Evolutionary conservation across 2,888 invertebrate genomes (phyloP), one percentile per base, ranked within the genome.

Genomic region (Arctia plantaginis): DNA sequence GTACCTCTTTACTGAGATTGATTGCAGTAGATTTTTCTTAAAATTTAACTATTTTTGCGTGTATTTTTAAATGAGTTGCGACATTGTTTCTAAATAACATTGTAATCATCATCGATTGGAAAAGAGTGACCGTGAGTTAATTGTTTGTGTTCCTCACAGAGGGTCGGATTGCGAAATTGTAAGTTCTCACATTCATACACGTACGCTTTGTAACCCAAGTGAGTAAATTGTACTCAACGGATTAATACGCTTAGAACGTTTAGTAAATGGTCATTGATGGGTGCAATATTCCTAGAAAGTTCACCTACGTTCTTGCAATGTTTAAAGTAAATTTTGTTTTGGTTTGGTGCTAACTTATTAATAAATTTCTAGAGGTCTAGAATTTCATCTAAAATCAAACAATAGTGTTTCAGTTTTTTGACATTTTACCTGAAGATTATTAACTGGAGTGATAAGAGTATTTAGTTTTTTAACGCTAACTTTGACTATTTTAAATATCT

Each of bases 51-150:
- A 62, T 62, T 62, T 62, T 15, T 30, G 15, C 18, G 30, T 62
- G 6, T 62, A 44, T 70, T 47, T 64, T 20, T 18, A 27, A 35
- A 72, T 62, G 18, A 30, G 30, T 44, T 62, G 39, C 69, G 41
- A 62, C 70, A 62, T 23, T 20, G 62, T 70, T 70, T 44, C 30
- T 70, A 62, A 70, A 70, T 30, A 59, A 39, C 41, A 70, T 23
- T 55, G n/a, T 18, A 30, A 62, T 70, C 41, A 62, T 70, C 15
- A 30, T 18, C 23, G 41, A 70, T 70, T 62, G 41, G 41, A 59
- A 27, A 70, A 70, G 27, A 70, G 70, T 70, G 70, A 23, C 70
- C 70, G 33, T 70, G 70, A 62, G 70, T 35, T 39, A 51, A 35
- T 51, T 33, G 33, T 27, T n/a, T 7, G 35, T n/a, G 69, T 62